Percentiles rank a stretch among this genome's conserved stretches.
These are phyloP conservation scores for Tetrax tetrax DNA, from an alignment of 2,113 vertebrate genomes.

Conservation along the genomic window DNA sequence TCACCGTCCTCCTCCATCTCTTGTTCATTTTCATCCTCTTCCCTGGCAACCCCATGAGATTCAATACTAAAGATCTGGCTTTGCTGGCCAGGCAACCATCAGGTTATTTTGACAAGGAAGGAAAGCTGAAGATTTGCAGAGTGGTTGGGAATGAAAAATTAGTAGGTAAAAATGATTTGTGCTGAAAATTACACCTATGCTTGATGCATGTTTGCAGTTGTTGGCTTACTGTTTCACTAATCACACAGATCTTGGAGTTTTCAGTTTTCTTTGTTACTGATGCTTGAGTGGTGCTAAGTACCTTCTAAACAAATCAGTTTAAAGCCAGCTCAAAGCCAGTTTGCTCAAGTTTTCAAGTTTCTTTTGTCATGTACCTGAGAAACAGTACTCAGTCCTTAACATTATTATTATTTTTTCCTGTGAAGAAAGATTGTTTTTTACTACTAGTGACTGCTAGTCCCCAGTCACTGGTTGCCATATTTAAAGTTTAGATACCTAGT, in stretches of 20 bases:
- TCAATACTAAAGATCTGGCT: constrained; percentile 35
- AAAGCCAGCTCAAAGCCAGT: neutral
- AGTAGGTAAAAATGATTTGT: neutral
- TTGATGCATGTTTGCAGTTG: neutral
- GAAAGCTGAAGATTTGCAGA: constrained; percentile 41
- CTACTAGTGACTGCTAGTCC: neutral
- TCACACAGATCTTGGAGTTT: neutral
- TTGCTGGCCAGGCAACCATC: neutral
- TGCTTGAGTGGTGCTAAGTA: constrained; percentile 14
- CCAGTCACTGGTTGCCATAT: neutral
- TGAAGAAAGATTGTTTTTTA: neutral
- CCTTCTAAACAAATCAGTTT: neutral
- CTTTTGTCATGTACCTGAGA: neutral
- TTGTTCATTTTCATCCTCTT: neutral
- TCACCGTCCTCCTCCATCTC: neutral
- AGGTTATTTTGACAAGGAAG: constrained; percentile 51
- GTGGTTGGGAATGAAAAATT: neutral
- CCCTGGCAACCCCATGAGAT: constrained; percentile 11
- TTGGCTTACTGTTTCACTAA: neutral
- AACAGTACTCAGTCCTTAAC: neutral
- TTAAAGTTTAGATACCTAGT: neutral
- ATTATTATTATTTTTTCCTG: neutral
- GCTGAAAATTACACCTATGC: neutral
- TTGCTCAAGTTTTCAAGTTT: neutral
- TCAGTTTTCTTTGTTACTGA: neutral